Conservation (phyloP, 2,888 invertebrate species). For the Thera obeliscata region DNA sequence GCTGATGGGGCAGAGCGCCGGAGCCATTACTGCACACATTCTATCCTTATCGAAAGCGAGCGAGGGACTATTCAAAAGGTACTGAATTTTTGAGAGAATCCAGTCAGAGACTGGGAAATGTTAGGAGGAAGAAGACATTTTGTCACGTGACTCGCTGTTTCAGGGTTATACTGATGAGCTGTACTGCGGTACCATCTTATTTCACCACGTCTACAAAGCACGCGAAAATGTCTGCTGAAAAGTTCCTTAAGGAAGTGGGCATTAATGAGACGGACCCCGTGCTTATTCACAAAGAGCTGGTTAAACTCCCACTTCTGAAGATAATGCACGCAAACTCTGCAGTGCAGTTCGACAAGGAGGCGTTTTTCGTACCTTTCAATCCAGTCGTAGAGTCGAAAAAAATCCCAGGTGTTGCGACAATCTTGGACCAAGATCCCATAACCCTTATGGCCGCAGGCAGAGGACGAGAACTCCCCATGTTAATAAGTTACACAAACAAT, state of each 20-base stretch:
- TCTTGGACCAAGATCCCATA: conserved; percentile 51
- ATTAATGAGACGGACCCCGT: conserved; percentile 48
- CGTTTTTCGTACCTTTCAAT: conserved; percentile 42
- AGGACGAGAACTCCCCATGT: conserved; percentile 47
- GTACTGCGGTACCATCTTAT: conserved; percentile 40
- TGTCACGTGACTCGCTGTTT: conserved; percentile 23
- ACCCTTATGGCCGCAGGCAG: conserved; percentile 47
- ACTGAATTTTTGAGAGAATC: background rate
- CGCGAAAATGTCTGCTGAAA: conserved; percentile 38
- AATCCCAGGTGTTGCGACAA: conserved; percentile 40
- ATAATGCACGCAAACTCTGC: conserved; percentile 46
- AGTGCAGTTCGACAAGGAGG: conserved; percentile 34
- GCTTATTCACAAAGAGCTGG: conserved; percentile 44
- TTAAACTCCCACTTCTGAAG: conserved; percentile 49
- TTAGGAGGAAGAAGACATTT: background rate
- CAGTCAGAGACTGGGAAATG: too few relatives aligned
- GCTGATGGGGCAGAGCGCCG: conserved; percentile 67
- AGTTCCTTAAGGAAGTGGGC: conserved; percentile 66
- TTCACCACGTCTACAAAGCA: conserved; percentile 45
- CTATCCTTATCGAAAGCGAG: conserved; percentile 56
- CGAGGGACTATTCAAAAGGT: conserved; percentile 60
- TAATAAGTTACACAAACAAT: conserved; percentile 44
- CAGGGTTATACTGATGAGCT: conserved; percentile 49
- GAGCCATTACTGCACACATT: conserved; percentile 57
- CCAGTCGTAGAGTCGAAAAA: conserved; percentile 48